Base-by-base conservation (phyloP, 2,888 invertebrate species). In the Cylloceria caligata region DNA sequence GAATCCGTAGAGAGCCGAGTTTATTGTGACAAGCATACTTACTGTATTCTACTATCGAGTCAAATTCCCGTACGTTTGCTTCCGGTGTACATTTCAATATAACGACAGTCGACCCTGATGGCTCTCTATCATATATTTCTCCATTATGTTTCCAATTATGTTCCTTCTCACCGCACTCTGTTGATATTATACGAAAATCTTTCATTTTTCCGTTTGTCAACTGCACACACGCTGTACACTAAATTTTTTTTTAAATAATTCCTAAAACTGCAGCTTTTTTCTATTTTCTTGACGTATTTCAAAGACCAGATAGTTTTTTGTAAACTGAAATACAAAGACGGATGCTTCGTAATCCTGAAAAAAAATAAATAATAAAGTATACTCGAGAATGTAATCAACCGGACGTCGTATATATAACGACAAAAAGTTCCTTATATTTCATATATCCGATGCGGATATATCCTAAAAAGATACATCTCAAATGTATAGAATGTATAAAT, bases 131-230 rank as follows among this genome's bases (percentile, higher is more conserved):
- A n/a, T n/a, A n/a, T 24, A 36, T 13, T 30, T 21, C 30, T 30
- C 47, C 4, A 30, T 45, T 34, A n/a, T n/a, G 16, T 30, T 27
- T 16, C 57, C 57, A 57, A 57, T 30, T n/a, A n/a, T n/a, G 30
- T 13, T 30, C 57, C 30, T 7, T 30, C 16, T 6, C 30, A 30
- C 30, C 57, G 30, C 21, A 16, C n/a, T 9, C 21, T 7, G 57
- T 47, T 62, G 34, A 47, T 36, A 62, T 39, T n/a, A 5, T 30
- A 24, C 9, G 21, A 5, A 72, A 27, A 72, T 36, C 47, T 72
- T 60, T 62, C 72, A n/a, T 62, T 72, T 60, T 72, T 62, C 72
- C 72, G 36, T 34, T 62, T 47, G 60, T 34, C 72, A 21, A 72
- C 49, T 30, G 24, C 57, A 27, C 57, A 27, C 57, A 30, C 30